Evolutionary conservation across 92 coral and sea anemone genomes (phyloP).

Genomic region (Zoanthus sansibaricus): DNA sequence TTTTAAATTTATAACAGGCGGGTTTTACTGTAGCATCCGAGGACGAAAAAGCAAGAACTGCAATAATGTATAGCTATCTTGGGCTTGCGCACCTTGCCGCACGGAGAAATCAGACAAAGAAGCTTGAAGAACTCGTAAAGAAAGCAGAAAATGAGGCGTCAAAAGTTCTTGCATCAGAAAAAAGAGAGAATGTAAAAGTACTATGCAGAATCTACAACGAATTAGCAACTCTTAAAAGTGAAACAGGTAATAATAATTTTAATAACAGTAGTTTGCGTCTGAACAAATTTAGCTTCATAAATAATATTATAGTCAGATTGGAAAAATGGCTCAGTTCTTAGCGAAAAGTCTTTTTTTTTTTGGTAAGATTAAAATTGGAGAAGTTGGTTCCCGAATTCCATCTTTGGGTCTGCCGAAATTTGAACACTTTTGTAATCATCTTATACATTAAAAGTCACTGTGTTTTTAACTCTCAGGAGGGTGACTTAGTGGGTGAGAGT

Average conservation of each 20-base stretch:
- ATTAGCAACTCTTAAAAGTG: constrained; percentile 3
- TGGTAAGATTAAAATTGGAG: too few relatives aligned
- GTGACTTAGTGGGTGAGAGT: too few relatives aligned
- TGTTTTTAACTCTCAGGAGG: too few relatives aligned
- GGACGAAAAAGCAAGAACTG: neutral
- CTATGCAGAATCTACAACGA: constrained; percentile 22
- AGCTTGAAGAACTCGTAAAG: neutral
- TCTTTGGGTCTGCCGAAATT: too few relatives aligned
- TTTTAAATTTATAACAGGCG: neutral
- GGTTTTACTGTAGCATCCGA: constrained; percentile 20
- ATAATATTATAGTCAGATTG: neutral
- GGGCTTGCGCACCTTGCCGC: constrained; percentile 32
- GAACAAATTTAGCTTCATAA: neutral
- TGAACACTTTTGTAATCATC: too few relatives aligned
- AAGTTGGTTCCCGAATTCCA: too few relatives aligned
- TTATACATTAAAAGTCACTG: too few relatives aligned
- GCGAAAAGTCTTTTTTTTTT: too few relatives aligned
- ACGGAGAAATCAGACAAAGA: neutral
- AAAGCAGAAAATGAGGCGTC: constrained; percentile 10
- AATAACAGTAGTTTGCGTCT: neutral
- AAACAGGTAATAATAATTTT: neutral
- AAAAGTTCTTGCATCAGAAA: neutral
- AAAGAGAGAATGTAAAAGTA: neutral
- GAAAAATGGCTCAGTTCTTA: too few relatives aligned
- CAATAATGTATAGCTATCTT: constrained; percentile 24